A percentile compares a stretch with the other conserved stretches of the same genome.
Evolutionary conservation across 2,888 invertebrate genomes (phyloP).

Genomic region (Diadegma fenestrale): DNA sequence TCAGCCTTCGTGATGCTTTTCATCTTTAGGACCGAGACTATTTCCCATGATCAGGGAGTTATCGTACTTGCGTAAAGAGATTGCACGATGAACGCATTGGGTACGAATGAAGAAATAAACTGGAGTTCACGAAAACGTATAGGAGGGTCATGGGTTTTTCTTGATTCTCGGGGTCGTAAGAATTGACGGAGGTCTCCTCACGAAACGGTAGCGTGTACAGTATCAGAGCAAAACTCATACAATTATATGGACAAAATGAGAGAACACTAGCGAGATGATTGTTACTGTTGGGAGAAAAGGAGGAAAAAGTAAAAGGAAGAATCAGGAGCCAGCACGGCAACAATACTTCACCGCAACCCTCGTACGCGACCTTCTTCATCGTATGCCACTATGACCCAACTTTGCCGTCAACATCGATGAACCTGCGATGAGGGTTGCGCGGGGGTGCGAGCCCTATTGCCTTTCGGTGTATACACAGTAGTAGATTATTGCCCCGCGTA

Average conservation of each 20-base stretch:
- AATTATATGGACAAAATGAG: conserved; percentile 50
- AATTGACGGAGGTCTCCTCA: conserved; percentile 79
- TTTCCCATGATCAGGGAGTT: not conserved
- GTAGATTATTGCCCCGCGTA: conserved; percentile 44
- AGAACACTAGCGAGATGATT: conserved; percentile 66
- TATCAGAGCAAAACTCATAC: conserved; percentile 18
- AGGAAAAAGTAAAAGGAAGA: conserved; percentile 42
- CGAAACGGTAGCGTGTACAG: conserved; percentile 50
- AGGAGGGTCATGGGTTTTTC: conserved; percentile 70
- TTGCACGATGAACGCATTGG: not conserved
- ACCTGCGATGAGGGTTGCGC: conserved; percentile 70
- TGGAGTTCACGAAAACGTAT: conserved; percentile 39
- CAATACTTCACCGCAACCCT: conserved; percentile 70
- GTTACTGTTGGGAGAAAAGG: conserved; percentile 34
- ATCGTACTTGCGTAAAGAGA: not conserved
- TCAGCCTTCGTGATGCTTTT: not conserved
- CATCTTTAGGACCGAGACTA: not conserved
- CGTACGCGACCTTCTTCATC: conserved; percentile 76
- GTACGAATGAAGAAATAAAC: conserved; percentile 41
- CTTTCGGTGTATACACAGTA: conserved; percentile 52
- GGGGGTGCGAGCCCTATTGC: conserved; percentile 70
- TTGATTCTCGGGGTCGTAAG: conserved; percentile 73
- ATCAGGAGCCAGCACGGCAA: conserved; percentile 56
- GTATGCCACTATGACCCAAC: conserved; percentile 66
- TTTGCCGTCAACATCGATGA: conserved; percentile 76